A percentile compares a stretch with the other conserved stretches of the same genome.
Evolutionary conservation across 2,113 vertebrate species (phyloP).

Genomic region (Menura novaehollandiae): DNA sequence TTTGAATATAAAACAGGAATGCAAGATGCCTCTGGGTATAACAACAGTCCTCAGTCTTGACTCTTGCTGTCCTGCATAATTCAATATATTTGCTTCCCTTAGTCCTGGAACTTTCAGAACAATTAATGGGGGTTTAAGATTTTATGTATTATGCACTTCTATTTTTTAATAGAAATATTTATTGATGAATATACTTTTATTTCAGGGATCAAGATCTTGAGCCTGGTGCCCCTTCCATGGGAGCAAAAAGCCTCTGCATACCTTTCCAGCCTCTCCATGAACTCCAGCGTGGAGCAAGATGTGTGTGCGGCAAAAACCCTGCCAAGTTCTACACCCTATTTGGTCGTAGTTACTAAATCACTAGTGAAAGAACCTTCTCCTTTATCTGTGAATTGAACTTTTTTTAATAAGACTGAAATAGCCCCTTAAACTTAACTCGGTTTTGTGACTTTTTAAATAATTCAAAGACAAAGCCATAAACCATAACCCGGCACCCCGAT

Average conservation of each 20-base stretch:
- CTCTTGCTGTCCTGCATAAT: neutral
- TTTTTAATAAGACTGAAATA: constrained; percentile 49
- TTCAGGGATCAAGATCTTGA: constrained; percentile 95
- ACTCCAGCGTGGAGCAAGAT: constrained; percentile 81
- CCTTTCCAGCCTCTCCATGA: constrained; percentile 87
- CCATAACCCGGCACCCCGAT: neutral
- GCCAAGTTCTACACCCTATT: constrained; percentile 96
- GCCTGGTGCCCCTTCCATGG: constrained; percentile 96
- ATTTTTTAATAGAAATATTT: neutral
- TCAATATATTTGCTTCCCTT: neutral
- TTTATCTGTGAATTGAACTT: constrained; percentile 14
- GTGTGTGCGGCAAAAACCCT: constrained; percentile 84
- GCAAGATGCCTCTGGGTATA: neutral
- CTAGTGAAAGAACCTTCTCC: neutral
- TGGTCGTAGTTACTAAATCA: constrained; percentile 90
- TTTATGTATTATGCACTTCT: neutral
- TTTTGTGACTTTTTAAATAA: constrained; percentile 72
- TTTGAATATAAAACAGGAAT: neutral
- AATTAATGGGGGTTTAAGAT: neutral
- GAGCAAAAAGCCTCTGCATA: constrained; percentile 96
- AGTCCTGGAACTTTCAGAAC: neutral
- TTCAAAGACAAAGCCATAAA: constrained; percentile 57
- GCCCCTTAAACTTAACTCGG: constrained; percentile 36
- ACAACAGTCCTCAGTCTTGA: neutral
- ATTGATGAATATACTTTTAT: constrained; percentile 2